These are phyloP conservation scores for Synergus gifuensis DNA, from an alignment of 2,888 invertebrate genomes.

Conservation along the genomic window DNA sequence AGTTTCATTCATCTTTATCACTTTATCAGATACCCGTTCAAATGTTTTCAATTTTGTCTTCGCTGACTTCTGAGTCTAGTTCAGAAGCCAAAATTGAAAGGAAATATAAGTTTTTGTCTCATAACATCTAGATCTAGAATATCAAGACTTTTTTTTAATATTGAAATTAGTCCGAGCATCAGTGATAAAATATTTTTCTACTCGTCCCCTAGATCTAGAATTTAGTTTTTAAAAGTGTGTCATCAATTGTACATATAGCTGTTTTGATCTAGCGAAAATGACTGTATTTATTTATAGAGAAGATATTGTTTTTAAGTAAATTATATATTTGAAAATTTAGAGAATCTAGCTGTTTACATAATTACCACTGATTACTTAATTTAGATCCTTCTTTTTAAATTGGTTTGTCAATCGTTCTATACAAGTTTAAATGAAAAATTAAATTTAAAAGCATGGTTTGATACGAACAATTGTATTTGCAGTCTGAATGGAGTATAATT, in stretches of 20 bases:
- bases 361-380: neutral
- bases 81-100: neutral
- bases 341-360: neutral
- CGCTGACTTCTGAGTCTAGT: neutral
- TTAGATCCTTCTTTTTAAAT: no score
- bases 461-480: neutral
- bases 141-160: neutral
- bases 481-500: neutral
- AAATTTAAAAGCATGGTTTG: neutral
- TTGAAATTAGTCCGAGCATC: neutral
- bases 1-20: conserved; percentile 61
- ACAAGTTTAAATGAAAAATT: neutral
- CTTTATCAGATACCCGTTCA: conserved; percentile 73
- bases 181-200: neutral
- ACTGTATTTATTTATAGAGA: neutral
- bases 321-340: neutral
- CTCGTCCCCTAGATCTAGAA: neutral
- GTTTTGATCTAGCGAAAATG: neutral
- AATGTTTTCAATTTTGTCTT: conserved; percentile 41
- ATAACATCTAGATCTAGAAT: neutral
- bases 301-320: neutral
- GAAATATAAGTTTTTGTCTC: neutral
- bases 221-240: neutral
- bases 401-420: no score
- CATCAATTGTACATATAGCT: neutral